These are phyloP conservation scores for Misgurnus anguillicaudatus DNA, from an alignment of 2,113 vertebrate genomes.

Conservation along the genomic window DNA sequence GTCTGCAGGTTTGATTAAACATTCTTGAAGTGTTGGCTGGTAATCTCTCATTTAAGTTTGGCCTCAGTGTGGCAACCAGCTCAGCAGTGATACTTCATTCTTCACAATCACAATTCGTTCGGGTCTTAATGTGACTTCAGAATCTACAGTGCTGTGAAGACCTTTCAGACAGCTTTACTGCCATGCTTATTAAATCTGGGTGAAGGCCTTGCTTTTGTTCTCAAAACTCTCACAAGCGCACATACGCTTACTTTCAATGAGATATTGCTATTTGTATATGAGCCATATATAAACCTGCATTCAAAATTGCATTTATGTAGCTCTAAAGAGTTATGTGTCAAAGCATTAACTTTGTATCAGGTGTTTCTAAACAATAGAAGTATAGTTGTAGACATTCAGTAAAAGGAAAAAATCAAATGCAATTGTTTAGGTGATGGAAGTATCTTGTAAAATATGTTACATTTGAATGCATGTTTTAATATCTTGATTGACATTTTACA, in stretches of 20 bases:
- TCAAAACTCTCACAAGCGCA: not conserved
- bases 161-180: conserved; percentile 30
- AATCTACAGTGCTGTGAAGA: conserved; percentile 19
- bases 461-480: no score
- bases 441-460: no score
- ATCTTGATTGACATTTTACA: no score
- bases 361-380: no score
- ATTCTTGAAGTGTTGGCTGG: conserved; percentile 44
- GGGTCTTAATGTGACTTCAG: conserved; percentile 10
- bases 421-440: no score
- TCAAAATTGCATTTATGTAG: not conserved
- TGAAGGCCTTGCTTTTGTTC: not conserved
- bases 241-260: not conserved
- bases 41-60: conserved; percentile 42
- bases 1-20: conserved; percentile 46
- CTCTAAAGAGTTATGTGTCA: not conserved
- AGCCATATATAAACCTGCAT: not conserved
- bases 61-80: not conserved
- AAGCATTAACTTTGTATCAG: not conserved
- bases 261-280: not conserved
- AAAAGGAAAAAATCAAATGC: no score
- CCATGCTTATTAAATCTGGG: not conserved
- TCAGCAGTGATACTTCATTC: not conserved
- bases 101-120: conserved; percentile 25
- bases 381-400: no score